phyloP scores from a whole-genome alignment of 2,797 vertebrate genomes.

The Helicolenus hilgendorfi region DNA sequence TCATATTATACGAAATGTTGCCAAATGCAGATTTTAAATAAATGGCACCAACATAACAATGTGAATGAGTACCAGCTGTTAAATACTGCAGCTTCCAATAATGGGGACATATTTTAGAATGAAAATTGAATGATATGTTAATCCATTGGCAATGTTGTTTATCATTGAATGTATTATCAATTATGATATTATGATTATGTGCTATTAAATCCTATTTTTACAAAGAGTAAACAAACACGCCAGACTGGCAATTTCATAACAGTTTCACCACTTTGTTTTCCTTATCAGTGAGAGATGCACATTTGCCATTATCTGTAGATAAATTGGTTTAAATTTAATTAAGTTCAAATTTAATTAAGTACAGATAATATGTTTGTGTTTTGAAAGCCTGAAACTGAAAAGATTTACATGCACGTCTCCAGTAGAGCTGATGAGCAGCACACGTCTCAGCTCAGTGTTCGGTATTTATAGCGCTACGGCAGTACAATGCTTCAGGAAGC shows the following conservation, averaged over 20 bases:
- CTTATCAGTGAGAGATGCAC: not conserved
- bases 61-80: not conserved
- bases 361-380: not conserved
- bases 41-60: not conserved
- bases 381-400: not conserved
- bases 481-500: not conserved
- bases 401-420: not conserved
- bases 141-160: not conserved
- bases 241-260: not conserved
- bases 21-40: not conserved
- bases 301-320: not conserved
- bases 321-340: not conserved
- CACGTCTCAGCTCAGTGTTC: not conserved
- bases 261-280: not conserved
- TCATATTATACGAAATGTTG: not conserved
- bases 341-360: not conserved
- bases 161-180: not conserved
- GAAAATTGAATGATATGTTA: not conserved
- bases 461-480: not conserved
- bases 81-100: not conserved
- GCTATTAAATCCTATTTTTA: conserved; percentile 21
- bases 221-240: not conserved
- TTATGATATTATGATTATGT: not conserved
- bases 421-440: not conserved
- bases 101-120: not conserved